Percentiles rank a stretch among this genome's conserved stretches.
Conservation (phyloP, 2,113 vertebrate species). For the Myiagra hebetior region DNA sequence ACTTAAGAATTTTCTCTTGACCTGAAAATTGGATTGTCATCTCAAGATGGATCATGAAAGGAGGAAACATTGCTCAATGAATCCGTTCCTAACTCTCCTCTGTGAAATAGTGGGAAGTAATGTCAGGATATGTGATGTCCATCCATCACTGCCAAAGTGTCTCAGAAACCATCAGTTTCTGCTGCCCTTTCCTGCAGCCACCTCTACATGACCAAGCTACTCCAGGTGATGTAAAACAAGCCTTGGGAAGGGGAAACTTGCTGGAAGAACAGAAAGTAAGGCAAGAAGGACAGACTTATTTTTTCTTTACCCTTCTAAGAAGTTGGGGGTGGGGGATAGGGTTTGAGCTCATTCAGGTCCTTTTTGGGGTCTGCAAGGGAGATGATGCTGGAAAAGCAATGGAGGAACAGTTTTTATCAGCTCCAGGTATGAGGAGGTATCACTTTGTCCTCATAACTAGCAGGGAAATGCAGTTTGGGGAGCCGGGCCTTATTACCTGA, state of each 20-base stretch:
- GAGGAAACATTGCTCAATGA: background rate
- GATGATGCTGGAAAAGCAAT: background rate
- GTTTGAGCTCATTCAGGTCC: background rate
- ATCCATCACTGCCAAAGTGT: background rate
- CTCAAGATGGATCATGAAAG: slow-evolving; percentile 3
- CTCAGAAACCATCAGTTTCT: background rate
- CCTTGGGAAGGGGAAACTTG: background rate
- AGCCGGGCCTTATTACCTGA: background rate
- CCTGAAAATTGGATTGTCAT: slow-evolving; percentile 13
- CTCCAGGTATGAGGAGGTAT: background rate
- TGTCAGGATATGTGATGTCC: background rate
- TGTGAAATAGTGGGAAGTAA: background rate
- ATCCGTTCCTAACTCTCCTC: background rate
- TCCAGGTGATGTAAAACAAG: background rate
- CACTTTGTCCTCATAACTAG: background rate
- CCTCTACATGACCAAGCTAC: background rate
- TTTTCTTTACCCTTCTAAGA: background rate
- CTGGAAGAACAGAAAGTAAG: background rate
- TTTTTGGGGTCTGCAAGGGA: background rate
- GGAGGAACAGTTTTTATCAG: background rate
- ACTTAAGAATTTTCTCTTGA: background rate
- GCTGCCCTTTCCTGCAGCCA: background rate
- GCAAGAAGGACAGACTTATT: background rate
- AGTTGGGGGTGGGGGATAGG: fast-evolving
- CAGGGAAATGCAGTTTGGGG: background rate